Percentiles rank a stretch among this genome's conserved stretches.
Evolutionary conservation across 2,888 invertebrate species (phyloP).

Genomic region (Mesorhabditis sp.): DNA sequence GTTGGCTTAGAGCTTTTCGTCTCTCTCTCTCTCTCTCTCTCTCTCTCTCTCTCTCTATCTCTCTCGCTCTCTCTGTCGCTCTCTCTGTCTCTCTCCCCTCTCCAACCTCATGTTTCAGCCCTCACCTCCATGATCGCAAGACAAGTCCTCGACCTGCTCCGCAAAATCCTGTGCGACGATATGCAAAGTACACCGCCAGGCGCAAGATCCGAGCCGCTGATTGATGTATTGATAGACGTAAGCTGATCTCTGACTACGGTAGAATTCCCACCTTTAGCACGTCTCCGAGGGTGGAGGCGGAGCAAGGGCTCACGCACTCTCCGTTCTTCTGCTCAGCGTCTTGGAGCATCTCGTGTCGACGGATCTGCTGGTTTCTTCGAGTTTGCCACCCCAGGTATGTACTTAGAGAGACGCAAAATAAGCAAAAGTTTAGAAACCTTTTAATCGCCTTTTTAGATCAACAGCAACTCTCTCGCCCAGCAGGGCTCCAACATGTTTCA

Average conservation of each 20-base stretch:
- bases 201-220: conserved; percentile 67
- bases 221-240: conserved; percentile 84
- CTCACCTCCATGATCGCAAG: conserved; percentile 24
- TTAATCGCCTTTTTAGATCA: not conserved
- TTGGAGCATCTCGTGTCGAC: conserved; percentile 92
- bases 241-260: conserved; percentile 19
- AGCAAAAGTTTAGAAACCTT: no score
- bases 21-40: no score
- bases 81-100: no score
- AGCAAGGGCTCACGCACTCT: conserved; percentile 20
- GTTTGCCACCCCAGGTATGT: conserved; percentile 64
- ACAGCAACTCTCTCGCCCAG: not conserved
- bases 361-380: conserved; percentile 69
- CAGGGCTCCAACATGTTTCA: conserved; percentile 80
- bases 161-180: conserved; percentile 89
- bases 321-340: conserved; percentile 59
- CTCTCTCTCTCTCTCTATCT: no score
- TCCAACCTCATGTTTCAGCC: conserved; percentile 18
- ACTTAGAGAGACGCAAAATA: no score
- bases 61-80: no score
- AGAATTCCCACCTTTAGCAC: conserved; percentile 14
- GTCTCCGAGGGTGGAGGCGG: conserved; percentile 24
- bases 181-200: conserved; percentile 69
- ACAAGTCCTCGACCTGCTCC: conserved; percentile 83
- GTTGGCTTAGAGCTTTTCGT: not conserved